Evolutionary conservation across 2,797 vertebrate genomes (phyloP), one percentile per base, ranked within the genome.

Genomic region (Xyrichtys novacula): DNA sequence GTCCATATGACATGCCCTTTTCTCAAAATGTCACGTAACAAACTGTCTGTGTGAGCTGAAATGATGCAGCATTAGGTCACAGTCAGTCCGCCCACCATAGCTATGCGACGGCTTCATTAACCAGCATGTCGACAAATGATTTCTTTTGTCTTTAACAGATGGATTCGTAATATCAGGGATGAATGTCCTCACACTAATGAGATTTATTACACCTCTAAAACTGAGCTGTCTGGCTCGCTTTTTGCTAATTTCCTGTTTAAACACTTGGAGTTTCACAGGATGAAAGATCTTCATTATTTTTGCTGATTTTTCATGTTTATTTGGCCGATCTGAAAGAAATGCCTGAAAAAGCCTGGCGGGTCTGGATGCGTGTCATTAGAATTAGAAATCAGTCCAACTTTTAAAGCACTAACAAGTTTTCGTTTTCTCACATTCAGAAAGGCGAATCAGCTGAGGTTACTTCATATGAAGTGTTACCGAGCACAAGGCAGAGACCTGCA

Each of bases 361-460:
- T 62, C 9, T 12, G 49, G 72, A 83, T 68, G 36, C 26, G 64
- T 76, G 65, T 74, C 68, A 86, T 85, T 88, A 73, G 83, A 76
- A 80, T 81, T 14, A 64, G 47, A 48, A 36, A 54, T 62, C 22
- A 58, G 64, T 56, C 10, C 22, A 65, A 63, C 70, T 78, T 80
- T 22, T 25, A 38, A 42, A 65, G 63, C 67, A 52, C 55, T 69
- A 57, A 44, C 42, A 62, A 76, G 61, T 43, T 68, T 42, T 80
- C 9, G 61, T 81, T 76, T 76, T 70, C 46, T 64, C 29, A 38
- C 59, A 69, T 66, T 70, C 17, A 66, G 66, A 65, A 83, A 49
- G 29, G n/a, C 71, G 34, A 64, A 85, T 78, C 74, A 78, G 49
- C 54, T 4, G 10, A 39, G 71, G 65, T 83, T 84, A 77, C 78